Evolutionary conservation across 2,888 invertebrate species (phyloP).

Genomic region (Carcina quercana): DNA sequence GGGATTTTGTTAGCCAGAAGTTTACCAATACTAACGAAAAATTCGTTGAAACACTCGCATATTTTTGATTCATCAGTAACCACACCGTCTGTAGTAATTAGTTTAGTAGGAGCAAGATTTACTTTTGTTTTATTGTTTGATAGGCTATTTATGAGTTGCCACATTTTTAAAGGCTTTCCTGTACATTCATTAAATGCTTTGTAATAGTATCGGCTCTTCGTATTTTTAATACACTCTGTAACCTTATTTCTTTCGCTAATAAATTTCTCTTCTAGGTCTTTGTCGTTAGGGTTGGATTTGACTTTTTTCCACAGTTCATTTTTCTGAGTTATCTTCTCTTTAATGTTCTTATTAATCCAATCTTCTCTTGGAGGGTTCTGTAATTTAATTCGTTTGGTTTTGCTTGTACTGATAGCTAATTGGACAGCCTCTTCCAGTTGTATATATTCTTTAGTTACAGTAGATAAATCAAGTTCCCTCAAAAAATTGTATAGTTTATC

Average conservation of each 20-base stretch:
- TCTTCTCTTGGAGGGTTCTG: neutral
- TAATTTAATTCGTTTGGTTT: neutral
- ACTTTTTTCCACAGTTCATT: neutral
- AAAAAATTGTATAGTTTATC: slow-evolving; percentile 8
- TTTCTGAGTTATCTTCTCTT: slow-evolving; percentile 11
- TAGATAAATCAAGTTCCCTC: slow-evolving; percentile 1
- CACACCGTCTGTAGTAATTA: neutral
- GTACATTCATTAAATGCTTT: neutral
- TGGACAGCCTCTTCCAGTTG: neutral
- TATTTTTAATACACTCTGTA: neutral
- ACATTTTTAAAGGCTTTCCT: slow-evolving; percentile 4
- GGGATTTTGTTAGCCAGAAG: too few relatives aligned
- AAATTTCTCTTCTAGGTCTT: slow-evolving; percentile 9
- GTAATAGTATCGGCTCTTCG: neutral
- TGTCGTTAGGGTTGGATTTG: slow-evolving; percentile 4
- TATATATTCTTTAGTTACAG: neutral
- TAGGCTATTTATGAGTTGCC: slow-evolving; percentile 7
- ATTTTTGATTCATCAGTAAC: slow-evolving; percentile 10
- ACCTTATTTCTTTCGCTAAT: neutral
- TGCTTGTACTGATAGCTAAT: neutral
- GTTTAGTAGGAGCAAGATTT: slow-evolving; percentile 8
- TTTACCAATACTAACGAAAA: too few relatives aligned
- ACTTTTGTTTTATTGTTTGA: slow-evolving; percentile 1
- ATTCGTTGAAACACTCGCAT: slow-evolving; percentile 14
- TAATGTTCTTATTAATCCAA: slow-evolving; percentile 16